Percentiles rank a stretch among this genome's conserved stretches.
phyloP scores from a whole-genome alignment of 1,140 invertebrate genomes.

The Cheumatopsyche charites region DNA sequence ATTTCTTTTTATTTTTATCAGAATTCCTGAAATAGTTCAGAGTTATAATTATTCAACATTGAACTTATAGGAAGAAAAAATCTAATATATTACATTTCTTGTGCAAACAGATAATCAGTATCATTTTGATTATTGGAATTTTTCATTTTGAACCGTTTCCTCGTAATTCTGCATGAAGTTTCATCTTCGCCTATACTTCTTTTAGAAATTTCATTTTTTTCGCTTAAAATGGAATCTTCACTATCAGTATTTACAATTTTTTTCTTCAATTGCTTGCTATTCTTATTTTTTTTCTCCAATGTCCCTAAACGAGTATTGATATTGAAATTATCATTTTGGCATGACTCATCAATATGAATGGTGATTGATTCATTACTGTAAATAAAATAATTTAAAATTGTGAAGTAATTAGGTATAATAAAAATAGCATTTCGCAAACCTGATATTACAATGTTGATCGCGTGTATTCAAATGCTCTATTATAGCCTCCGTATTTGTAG shows the following conservation, averaged over 20 bases:
- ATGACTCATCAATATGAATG: not conserved
- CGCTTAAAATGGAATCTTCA: slow-evolving; percentile 34
- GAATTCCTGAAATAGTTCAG: not conserved
- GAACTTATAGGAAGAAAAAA: not conserved
- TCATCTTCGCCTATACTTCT: slow-evolving; percentile 9
- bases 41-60: not conserved
- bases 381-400: not conserved
- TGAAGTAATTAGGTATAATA: too few species aligned
- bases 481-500: slow-evolving; percentile 47
- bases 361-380: not conserved
- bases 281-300: not conserved
- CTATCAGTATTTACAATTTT: slow-evolving; percentile 13
- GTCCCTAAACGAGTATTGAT: not conserved
- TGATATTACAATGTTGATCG: slow-evolving; percentile 32
- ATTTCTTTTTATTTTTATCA: not conserved
- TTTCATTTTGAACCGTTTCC: slow-evolving; percentile 42
- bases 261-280: not conserved
- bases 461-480: slow-evolving; percentile 47
- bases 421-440: slow-evolving; percentile 36
- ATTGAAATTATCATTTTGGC: not conserved
- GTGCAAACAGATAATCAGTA: not conserved
- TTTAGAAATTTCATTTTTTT: not conserved
- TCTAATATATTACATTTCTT: not conserved
- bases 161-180: slow-evolving; percentile 34
- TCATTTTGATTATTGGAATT: slow-evolving; percentile 24